Evolutionary conservation across 2,113 vertebrate species (phyloP).

Genomic region (Nansenia antarctica): DNA sequence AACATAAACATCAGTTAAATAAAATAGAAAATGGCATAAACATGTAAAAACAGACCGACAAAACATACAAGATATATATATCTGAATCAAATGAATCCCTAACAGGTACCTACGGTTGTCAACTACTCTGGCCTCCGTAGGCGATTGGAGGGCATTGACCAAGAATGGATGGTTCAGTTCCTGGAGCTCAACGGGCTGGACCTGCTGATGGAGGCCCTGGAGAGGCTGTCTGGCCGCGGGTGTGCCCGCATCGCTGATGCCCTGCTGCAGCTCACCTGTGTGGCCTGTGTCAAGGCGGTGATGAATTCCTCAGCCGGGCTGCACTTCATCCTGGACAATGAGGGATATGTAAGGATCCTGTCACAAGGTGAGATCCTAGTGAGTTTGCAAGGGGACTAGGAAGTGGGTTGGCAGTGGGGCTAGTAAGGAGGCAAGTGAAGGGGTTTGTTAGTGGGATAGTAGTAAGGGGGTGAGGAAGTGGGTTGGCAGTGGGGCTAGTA

Average conservation of each 20-base stretch:
- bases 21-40: too few species aligned
- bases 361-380: constrained; percentile 85
- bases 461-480: neutral
- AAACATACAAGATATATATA: too few species aligned
- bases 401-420: neutral
- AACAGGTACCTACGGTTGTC: constrained; percentile 85
- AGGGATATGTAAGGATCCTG: constrained; percentile 87
- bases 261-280: constrained; percentile 89
- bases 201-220: constrained; percentile 88
- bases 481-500: neutral
- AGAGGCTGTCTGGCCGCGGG: constrained; percentile 84
- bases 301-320: constrained; percentile 89
- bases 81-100: too few species aligned
- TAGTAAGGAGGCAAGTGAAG: neutral
- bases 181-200: constrained; percentile 89
- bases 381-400: neutral
- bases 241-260: constrained; percentile 84
- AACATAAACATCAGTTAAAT: too few species aligned
- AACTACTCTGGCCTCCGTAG: constrained; percentile 91
- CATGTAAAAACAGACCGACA: too few species aligned
- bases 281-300: constrained; percentile 84
- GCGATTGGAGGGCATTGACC: constrained; percentile 81
- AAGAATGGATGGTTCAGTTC: constrained; percentile 91
- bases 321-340: constrained; percentile 86
- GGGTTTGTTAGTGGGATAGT: neutral